Evolutionary conservation across 2,113 vertebrate species (phyloP).

Genomic region (Zapus hudsonius): DNA sequence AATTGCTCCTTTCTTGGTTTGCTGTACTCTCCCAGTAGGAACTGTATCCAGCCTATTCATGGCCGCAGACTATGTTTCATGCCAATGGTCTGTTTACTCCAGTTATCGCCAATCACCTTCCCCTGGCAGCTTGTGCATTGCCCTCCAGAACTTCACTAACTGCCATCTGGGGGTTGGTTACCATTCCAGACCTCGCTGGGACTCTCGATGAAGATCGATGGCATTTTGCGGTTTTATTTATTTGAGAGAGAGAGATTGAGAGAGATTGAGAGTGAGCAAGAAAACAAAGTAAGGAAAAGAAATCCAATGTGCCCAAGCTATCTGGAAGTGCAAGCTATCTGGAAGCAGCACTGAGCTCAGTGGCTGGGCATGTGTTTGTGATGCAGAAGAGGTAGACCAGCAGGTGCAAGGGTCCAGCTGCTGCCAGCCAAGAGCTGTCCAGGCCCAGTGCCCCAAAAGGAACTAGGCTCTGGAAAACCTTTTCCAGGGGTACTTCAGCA

Average conservation of each 20-base stretch:
- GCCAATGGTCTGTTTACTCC: too few relatives aligned
- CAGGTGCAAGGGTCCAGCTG: constrained; percentile 63
- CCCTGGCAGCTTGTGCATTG: too few relatives aligned
- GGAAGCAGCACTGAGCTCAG: background rate
- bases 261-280: background rate
- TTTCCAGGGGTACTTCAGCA: constrained; percentile 18
- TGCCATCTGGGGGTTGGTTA: too few relatives aligned
- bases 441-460: constrained; percentile 20
- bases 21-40: too few relatives aligned
- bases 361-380: constrained; percentile 1
- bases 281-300: constrained; percentile 68
- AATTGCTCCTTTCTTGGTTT: too few relatives aligned
- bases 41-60: too few relatives aligned
- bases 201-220: too few relatives aligned
- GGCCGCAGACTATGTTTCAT: too few relatives aligned
- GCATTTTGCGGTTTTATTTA: too few relatives aligned
- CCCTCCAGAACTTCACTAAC: too few relatives aligned
- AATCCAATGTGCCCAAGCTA: constrained; percentile 53
- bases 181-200: too few relatives aligned
- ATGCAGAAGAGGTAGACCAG: background rate
- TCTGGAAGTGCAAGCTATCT: constrained; percentile 20
- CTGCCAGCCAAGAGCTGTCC: constrained; percentile 50
- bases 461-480: background rate
- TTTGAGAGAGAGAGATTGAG: background rate
- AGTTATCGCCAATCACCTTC: too few relatives aligned